These are phyloP conservation scores for Callimico goeldii DNA, from an alignment of 2,797 vertebrate species.

Conservation along the genomic window DNA sequence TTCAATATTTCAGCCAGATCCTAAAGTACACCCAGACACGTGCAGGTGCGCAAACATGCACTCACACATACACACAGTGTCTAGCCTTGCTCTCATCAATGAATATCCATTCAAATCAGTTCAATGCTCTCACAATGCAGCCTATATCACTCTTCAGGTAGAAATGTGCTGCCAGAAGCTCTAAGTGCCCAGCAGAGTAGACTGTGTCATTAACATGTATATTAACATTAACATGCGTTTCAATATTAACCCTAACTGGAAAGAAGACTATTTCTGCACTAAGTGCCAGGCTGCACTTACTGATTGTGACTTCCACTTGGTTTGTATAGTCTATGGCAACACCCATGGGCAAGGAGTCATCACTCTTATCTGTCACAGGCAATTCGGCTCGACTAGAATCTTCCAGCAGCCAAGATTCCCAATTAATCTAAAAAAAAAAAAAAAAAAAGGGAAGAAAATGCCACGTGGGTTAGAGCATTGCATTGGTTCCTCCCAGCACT, in stretches of 20 bases:
- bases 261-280: not conserved
- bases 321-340: slow-evolving; percentile 94
- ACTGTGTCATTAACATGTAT: rapidly evolving
- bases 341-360: slow-evolving; percentile 95
- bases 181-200: not conserved
- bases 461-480: not conserved
- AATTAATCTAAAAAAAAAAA: slow-evolving; percentile 85
- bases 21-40: not conserved
- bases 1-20: no score
- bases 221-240: not conserved
- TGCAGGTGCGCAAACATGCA: not conserved
- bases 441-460: not conserved
- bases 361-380: slow-evolving; percentile 92
- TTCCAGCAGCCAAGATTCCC: slow-evolving; percentile 96
- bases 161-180: not conserved
- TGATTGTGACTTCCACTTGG: slow-evolving; percentile 90
- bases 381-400: slow-evolving; percentile 95
- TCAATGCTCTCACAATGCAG: rapidly evolving
- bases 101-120: not conserved
- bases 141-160: not conserved
- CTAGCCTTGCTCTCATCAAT: not conserved
- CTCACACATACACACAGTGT: no score
- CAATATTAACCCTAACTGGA: not conserved
- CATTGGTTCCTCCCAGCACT: not conserved
- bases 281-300: slow-evolving; percentile 84